Evolutionary conservation across 1,140 invertebrate species (phyloP).

Genomic region (Drosophila sturtevanti): DNA sequence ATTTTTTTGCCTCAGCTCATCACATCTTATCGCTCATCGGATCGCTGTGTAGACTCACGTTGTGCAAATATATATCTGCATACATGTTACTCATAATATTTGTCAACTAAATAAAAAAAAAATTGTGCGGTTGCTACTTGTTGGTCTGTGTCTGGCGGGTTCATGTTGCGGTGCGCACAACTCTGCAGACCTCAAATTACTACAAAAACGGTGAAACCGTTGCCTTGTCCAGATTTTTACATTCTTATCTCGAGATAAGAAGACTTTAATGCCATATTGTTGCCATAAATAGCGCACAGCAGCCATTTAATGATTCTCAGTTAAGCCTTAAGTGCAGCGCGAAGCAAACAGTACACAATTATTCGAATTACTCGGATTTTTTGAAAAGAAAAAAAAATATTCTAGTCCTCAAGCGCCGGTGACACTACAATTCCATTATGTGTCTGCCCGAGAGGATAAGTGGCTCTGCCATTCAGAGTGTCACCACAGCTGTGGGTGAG

Average conservation of each 20-base stretch:
- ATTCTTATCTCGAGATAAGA: slow-evolving; percentile 38
- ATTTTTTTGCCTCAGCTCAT: slow-evolving; percentile 30
- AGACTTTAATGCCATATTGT: slow-evolving; percentile 6
- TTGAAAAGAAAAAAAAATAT: neutral
- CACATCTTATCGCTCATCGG: slow-evolving; percentile 50
- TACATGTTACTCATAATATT: slow-evolving; percentile 38
- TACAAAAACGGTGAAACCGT: neutral
- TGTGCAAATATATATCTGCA: slow-evolving; percentile 62
- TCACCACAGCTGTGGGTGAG: slow-evolving; percentile 63
- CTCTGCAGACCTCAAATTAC: slow-evolving; percentile 9
- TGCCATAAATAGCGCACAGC: slow-evolving; percentile 56
- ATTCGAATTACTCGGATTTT: neutral
- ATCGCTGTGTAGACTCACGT: slow-evolving; percentile 72
- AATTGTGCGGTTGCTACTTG: slow-evolving; percentile 17
- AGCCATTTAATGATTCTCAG: slow-evolving; percentile 47
- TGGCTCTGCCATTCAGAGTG: slow-evolving; percentile 59
- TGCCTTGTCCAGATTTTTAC: slow-evolving; percentile 24
- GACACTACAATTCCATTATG: slow-evolving; percentile 26
- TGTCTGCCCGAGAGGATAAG: slow-evolving; percentile 63
- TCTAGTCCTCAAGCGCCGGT: neutral
- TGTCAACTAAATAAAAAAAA: slow-evolving; percentile 47
- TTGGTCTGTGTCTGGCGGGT: slow-evolving; percentile 15
- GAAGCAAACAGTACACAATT: slow-evolving; percentile 4
- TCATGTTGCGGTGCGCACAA: slow-evolving; percentile 55
- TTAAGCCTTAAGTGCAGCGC: slow-evolving; percentile 34